A percentile compares a stretch with the other conserved stretches of the same genome.
phyloP scores from a whole-genome alignment of 2,888 invertebrate species.

The Leucozona laternaria region DNA sequence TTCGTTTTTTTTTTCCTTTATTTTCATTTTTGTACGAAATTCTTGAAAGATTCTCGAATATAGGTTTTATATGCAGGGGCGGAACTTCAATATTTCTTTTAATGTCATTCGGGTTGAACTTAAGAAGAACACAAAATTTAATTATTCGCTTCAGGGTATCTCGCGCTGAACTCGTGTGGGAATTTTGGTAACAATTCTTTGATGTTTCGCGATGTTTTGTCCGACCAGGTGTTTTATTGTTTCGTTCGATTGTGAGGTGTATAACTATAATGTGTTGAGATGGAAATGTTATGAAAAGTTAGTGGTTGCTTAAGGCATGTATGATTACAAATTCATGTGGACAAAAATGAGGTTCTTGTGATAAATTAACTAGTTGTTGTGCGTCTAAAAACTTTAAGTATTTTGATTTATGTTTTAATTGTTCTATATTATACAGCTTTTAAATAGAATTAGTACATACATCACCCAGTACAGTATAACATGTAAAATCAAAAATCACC shows the following conservation, averaged over 20 bases:
- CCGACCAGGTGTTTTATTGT: slow-evolving; percentile 32
- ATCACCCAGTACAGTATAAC: no score
- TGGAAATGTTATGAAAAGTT: background rate
- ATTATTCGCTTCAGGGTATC: slow-evolving; percentile 38
- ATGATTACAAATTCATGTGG: background rate
- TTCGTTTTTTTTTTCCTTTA: background rate
- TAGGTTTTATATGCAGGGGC: slow-evolving; percentile 26
- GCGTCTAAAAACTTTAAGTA: no score
- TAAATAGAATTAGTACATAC: no score
- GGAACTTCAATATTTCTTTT: slow-evolving; percentile 1
- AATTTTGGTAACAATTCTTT: slow-evolving; percentile 6
- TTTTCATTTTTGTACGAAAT: background rate
- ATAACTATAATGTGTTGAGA: slow-evolving; percentile 9
- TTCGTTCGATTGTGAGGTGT: slow-evolving; percentile 35
- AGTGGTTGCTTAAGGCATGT: slow-evolving; percentile 5
- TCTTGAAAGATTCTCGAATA: slow-evolving; percentile 15
- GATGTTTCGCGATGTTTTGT: background rate
- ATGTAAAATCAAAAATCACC: no score
- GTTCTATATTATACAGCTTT: no score
- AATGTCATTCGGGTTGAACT: slow-evolving; percentile 36
- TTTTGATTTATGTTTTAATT: no score
- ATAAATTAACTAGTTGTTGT: no score
- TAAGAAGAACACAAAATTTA: background rate
- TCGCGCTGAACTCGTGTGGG: slow-evolving; percentile 47
- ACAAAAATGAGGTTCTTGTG: no score